Percentiles rank a stretch among this genome's conserved stretches.
Conservation (phyloP, 2,113 vertebrate species). For the Sinocyclocheilus anophthalmus region DNA sequence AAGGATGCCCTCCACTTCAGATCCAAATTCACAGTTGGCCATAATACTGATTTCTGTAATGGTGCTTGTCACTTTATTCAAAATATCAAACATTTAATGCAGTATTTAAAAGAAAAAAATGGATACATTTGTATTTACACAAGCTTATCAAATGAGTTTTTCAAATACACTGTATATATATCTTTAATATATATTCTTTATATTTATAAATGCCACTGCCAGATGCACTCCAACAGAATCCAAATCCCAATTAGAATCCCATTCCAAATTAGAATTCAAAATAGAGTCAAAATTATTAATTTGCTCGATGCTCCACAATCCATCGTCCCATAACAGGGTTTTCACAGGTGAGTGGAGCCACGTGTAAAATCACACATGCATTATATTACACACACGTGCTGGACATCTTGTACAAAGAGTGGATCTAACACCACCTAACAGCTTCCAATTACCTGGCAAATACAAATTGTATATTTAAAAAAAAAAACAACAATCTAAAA, state of each 20-base stretch:
- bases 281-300: neutral
- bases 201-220: conserved; percentile 48
- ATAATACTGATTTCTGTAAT: conserved; percentile 65
- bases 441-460: conserved; percentile 35
- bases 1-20: conserved; percentile 45
- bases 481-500: neutral
- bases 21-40: conserved; percentile 69
- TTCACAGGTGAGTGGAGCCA: conserved; percentile 14
- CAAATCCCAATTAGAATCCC: neutral
- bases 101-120: conserved; percentile 69
- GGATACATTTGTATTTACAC: conserved; percentile 74
- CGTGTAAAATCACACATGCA: neutral
- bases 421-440: conserved; percentile 16
- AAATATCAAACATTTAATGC: conserved; percentile 69
- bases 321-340: neutral
- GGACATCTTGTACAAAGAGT: conserved; percentile 16
- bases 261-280: neutral
- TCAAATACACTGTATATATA: conserved; percentile 68
- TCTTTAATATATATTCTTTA: conserved; percentile 59
- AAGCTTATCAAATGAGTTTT: conserved; percentile 70
- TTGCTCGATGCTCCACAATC: conserved; percentile 7
- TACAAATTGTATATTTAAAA: conserved; percentile 30
- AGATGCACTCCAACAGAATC: conserved; percentile 19
- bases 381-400: conserved; percentile 8
- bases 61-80: conserved; percentile 64